A percentile compares a stretch with the other conserved stretches of the same genome.
Evolutionary conservation across 1,140 invertebrate genomes (phyloP).

Genomic region (Cydia splendana): DNA sequence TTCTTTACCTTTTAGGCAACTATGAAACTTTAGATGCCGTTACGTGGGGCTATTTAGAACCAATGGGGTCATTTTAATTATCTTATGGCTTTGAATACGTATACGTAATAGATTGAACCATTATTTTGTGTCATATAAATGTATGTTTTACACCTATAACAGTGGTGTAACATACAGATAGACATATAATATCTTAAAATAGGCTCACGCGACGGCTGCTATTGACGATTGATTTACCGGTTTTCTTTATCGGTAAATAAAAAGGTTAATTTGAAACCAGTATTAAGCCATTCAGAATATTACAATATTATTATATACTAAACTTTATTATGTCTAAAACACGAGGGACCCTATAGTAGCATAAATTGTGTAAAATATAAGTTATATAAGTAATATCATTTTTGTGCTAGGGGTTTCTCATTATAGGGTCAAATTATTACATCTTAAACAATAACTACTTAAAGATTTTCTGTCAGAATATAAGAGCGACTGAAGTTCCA

Average conservation of each 20-base stretch:
- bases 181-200: neutral
- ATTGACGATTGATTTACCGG: neutral
- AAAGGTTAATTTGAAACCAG: conserved; percentile 11
- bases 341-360: neutral
- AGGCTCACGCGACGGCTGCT: neutral
- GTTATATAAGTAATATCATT: neutral
- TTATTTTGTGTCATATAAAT: too few species aligned
- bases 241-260: neutral
- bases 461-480: neutral
- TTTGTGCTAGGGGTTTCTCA: neutral
- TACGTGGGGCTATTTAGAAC: neutral
- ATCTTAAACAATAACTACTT: neutral
- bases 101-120: too few species aligned
- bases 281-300: neutral
- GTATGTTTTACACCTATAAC: too few species aligned
- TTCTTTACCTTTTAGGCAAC: conserved; percentile 9
- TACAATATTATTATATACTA: neutral
- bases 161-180: too few species aligned
- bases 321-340: neutral
- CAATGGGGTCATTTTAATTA: neutral
- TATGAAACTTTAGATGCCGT: neutral
- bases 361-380: conserved; percentile 6
- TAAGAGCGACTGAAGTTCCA: neutral
- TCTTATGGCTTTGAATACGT: too few species aligned
- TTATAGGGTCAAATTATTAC: neutral